Conservation (phyloP, 2,888 invertebrate genomes). For the Agrilus cyanescens region DNA sequence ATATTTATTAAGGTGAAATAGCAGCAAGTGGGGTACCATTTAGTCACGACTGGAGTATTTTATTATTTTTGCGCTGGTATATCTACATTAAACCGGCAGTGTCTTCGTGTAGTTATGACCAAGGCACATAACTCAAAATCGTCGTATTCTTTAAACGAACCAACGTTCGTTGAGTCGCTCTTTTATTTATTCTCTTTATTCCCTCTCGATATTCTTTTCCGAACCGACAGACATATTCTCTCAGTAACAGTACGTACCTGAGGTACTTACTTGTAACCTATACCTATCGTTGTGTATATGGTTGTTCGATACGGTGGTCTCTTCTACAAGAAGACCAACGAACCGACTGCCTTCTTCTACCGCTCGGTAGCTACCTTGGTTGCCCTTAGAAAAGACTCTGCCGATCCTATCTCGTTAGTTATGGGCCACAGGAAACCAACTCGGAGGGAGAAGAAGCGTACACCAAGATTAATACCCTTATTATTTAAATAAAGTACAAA, state of each 20-base stretch:
- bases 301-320: slow-evolving; percentile 24
- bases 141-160: slow-evolving; percentile 12
- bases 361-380: slow-evolving; percentile 19
- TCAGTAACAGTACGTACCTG: too few species aligned
- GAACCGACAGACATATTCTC: too few species aligned
- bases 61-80: slow-evolving; percentile 14
- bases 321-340: slow-evolving; percentile 12
- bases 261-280: too few species aligned
- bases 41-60: slow-evolving; percentile 16
- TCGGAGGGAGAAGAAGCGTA: slow-evolving; percentile 23
- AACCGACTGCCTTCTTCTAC: slow-evolving; percentile 10
- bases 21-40: slow-evolving; percentile 14
- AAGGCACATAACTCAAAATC: slow-evolving; percentile 19
- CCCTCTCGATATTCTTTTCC: slow-evolving; percentile 9
- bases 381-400: slow-evolving; percentile 20
- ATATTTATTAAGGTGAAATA: slow-evolving; percentile 7
- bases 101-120: slow-evolving; percentile 14
- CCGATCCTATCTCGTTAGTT: slow-evolving; percentile 33
- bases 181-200: slow-evolving; percentile 14
- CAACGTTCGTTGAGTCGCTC: slow-evolving; percentile 6
- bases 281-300: slow-evolving; percentile 9
- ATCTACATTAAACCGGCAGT: slow-evolving; percentile 16
- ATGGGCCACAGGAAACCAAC: slow-evolving; percentile 32
- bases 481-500: slow-evolving; percentile 27
- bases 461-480: slow-evolving; percentile 31